phyloP scores from a whole-genome alignment of 1,140 invertebrate species.

The Cotesia glomerata region DNA sequence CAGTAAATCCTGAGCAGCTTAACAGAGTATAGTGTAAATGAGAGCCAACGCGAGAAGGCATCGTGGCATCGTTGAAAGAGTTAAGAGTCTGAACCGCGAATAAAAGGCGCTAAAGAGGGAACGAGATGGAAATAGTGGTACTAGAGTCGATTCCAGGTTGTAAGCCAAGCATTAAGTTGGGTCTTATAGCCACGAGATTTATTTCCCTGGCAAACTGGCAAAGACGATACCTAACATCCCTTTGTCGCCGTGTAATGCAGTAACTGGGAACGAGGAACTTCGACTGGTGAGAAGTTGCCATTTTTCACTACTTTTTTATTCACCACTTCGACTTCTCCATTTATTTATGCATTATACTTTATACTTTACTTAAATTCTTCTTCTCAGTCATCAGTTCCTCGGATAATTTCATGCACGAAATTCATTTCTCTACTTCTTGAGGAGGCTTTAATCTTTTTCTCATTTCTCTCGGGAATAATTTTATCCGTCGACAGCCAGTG shows the following conservation, averaged over 20 bases:
- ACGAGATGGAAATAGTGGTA: conserved; percentile 24
- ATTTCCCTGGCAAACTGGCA: conserved; percentile 44
- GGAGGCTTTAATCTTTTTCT: conserved; percentile 17
- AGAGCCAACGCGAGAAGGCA: conserved; percentile 41
- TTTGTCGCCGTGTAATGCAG: conserved; percentile 54
- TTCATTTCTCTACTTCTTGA: conserved; percentile 23
- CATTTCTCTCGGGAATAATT: conserved; percentile 5
- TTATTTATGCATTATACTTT: neutral
- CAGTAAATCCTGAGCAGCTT: conserved; percentile 57
- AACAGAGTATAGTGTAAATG: conserved; percentile 57
- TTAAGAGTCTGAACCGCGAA: conserved; percentile 5
- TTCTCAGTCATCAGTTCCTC: too few species aligned
- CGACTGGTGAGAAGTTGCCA: conserved; percentile 58
- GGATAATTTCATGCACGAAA: neutral
- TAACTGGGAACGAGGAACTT: conserved; percentile 11
- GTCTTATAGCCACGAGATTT: conserved; percentile 48
- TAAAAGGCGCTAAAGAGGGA: conserved; percentile 24
- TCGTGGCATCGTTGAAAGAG: neutral
- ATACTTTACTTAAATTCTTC: too few species aligned
- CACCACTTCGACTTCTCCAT: neutral
- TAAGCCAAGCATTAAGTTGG: neutral
- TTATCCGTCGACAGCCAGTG: neutral
- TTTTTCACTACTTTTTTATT: conserved; percentile 59
- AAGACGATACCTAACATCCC: conserved; percentile 44
- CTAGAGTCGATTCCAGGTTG: conserved; percentile 11